Evolutionary conservation across 2,888 invertebrate genomes (phyloP).

Genomic region (Craniophora ligustri): DNA sequence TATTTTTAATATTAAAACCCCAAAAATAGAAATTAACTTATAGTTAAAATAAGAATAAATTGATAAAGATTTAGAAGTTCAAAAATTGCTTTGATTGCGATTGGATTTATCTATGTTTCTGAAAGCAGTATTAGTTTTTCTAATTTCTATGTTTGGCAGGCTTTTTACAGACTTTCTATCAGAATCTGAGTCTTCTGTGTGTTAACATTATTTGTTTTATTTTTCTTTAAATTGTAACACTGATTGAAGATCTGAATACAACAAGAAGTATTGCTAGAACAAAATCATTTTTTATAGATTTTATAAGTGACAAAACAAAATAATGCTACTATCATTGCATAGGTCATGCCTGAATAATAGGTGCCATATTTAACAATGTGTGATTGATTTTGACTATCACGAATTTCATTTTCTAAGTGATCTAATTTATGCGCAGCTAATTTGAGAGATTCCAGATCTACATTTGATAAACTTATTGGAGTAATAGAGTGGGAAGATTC

Average conservation of each 20-base stretch:
- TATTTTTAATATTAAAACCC: no score
- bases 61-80: no score
- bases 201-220: no score
- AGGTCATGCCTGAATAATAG: conserved; percentile 10
- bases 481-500: no score
- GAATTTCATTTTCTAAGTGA: neutral
- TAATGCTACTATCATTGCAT: neutral
- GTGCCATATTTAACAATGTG: conserved; percentile 21
- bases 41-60: no score
- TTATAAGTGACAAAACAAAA: neutral
- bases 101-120: neutral
- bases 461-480: no score
- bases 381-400: neutral
- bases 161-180: neutral
- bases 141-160: neutral
- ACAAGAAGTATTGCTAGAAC: neutral
- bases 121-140: neutral
- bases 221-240: no score
- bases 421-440: no score
- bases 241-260: neutral
- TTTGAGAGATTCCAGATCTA: no score
- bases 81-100: neutral
- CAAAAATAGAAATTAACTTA: no score
- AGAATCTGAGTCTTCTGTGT: no score
- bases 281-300: neutral